Evolutionary conservation across 2,113 vertebrate species (phyloP), one percentile per base, ranked within the genome.

Genomic region (Microtus montanus): DNA sequence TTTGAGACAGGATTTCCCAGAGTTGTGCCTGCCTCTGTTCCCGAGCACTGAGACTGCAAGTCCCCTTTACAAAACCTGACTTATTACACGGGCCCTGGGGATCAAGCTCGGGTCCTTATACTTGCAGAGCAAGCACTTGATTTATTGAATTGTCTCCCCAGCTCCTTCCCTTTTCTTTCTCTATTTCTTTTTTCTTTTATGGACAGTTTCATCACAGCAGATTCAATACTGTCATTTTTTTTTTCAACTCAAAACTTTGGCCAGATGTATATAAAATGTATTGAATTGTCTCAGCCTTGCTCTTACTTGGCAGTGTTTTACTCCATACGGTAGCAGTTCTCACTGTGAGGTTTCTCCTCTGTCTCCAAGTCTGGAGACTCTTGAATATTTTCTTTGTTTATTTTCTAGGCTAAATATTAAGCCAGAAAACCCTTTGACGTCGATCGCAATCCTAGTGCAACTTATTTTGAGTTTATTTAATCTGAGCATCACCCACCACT

Each of bases 321-420:
- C 13, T 26, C 7, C 6, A 9, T 17, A 41, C 0, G 5, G 14
- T n/a, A 33, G 7, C 9, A 19, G 5, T 71, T 78, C 33, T 26
- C 30, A 0, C 3, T 52, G 7, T 28, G 28, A 58, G 7, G 9
- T 15, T 63, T 49, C 78, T 38, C 26, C 38, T 41, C 11, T 13
- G 19, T 30, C 13, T 15, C 54, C 35, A n/a, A 35, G 20, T 15
- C 24, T 61, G 78, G 24, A 61, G 10, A 83, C 71, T 38, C 13
- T 41, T 19, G 3, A 41, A 14, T 19, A 82, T 38, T 28, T 70
- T 52, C 52, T 35, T 77, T 49, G 66, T 82, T 30, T 26, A 35
- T 86, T 78, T 95, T 94, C 63, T 89, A 73, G 52, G 52, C 17
- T 89, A 41, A 82, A 87, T 77, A 30, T 30, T 7, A 78, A 47